Evolutionary conservation across 2,888 invertebrate genomes (phyloP).

Genomic region (Pecten maximus): DNA sequence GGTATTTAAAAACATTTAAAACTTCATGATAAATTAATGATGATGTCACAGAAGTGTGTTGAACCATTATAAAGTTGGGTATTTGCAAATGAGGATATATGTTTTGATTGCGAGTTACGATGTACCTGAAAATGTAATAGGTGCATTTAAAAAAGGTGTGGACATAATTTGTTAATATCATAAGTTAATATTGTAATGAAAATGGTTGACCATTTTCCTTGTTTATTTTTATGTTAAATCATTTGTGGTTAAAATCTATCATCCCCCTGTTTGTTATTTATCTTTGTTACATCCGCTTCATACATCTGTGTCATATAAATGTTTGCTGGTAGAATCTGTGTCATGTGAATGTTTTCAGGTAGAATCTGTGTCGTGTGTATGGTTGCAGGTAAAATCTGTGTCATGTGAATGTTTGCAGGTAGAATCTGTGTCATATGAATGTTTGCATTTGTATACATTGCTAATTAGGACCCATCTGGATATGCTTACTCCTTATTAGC

Average conservation of each 20-base stretch:
- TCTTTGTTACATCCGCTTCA: constrained; percentile 13
- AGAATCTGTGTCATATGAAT: background rate
- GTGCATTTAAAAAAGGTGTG: constrained; percentile 25
- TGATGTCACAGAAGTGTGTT: background rate
- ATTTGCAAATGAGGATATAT: background rate
- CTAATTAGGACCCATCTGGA: background rate
- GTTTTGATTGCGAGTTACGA: background rate
- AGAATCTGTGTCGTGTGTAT: background rate
- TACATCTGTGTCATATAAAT: background rate
- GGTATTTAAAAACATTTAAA: background rate
- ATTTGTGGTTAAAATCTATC: background rate
- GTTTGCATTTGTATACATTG: background rate
- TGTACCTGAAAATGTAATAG: background rate
- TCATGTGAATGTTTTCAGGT: background rate
- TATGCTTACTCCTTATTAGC: background rate
- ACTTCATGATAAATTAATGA: background rate
- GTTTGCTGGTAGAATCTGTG: background rate
- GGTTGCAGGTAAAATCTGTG: background rate
- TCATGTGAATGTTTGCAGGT: constrained; percentile 1
- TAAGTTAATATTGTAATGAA: constrained; percentile 4
- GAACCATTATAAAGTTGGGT: background rate
- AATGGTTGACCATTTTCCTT: constrained; percentile 10
- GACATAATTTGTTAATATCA: background rate
- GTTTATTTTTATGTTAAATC: constrained; percentile 28
- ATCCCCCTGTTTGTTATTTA: constrained; percentile 9